A percentile compares a stretch with the other conserved stretches of the same genome.
These are phyloP conservation scores for Mastomys natalensis DNA, from an alignment of 2,113 vertebrate species.

Conservation along the genomic window DNA sequence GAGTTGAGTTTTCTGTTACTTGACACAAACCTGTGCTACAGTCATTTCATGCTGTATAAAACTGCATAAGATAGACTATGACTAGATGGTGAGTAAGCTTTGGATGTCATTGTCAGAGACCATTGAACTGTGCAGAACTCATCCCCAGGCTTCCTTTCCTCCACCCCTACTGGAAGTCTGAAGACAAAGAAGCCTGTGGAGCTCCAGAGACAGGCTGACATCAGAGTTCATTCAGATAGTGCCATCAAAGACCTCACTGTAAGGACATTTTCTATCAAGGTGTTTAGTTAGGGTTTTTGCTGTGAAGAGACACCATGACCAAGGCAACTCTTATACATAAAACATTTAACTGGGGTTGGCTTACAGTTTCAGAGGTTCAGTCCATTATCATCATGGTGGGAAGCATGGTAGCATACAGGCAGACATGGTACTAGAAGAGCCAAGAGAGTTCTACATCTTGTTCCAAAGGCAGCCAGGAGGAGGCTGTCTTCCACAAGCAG, in stretches of 20 bases:
- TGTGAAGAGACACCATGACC: too few species aligned
- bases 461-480: too few species aligned
- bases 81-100: not conserved
- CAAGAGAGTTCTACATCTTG: too few species aligned
- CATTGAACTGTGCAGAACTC: not conserved
- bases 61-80: not conserved
- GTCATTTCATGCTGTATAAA: constrained; percentile 14
- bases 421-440: too few species aligned
- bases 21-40: not conserved
- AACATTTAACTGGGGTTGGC: too few species aligned
- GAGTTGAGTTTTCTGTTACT: constrained; percentile 47
- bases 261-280: not conserved
- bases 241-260: constrained; percentile 4
- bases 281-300: too few species aligned
- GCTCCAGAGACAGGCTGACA: not conserved
- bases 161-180: not conserved
- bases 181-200: not conserved
- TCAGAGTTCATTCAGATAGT: not conserved
- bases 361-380: too few species aligned
- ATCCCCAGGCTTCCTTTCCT: not conserved
- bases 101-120: not conserved
- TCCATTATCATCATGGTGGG: too few species aligned
- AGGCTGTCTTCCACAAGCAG: too few species aligned
- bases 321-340: too few species aligned
- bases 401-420: too few species aligned